Percentiles rank a stretch among this genome's conserved stretches.
phyloP scores from a whole-genome alignment of 2,797 vertebrate genomes.

The Xenopus petersii region DNA sequence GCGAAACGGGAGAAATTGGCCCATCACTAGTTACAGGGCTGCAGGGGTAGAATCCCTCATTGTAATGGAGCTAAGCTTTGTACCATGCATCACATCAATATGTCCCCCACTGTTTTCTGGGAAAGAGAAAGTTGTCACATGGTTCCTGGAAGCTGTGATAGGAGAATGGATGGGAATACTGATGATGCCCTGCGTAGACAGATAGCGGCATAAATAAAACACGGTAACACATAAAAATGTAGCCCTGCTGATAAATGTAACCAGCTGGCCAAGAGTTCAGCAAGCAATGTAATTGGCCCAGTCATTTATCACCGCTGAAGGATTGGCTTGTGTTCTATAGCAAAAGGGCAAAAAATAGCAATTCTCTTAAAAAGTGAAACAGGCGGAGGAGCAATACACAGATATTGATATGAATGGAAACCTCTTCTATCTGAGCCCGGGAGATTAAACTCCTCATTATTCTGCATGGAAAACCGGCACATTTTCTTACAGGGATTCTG shows the following conservation, averaged over 20 bases:
- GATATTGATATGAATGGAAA: not conserved
- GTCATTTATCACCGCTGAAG: constrained; percentile 22
- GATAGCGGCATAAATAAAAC: constrained; percentile 18
- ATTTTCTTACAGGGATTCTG: too few species aligned
- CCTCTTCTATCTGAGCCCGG: not conserved
- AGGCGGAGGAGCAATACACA: not conserved
- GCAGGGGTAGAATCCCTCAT: too few species aligned
- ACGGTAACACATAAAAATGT: not conserved
- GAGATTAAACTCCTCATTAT: not conserved
- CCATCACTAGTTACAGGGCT: too few species aligned
- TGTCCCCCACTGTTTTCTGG: too few species aligned
- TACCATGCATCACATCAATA: too few species aligned
- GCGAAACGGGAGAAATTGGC: too few species aligned
- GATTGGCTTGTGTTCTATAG: not conserved
- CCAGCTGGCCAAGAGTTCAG: constrained; percentile 11
- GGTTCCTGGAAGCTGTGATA: too few species aligned
- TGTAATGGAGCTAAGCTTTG: too few species aligned
- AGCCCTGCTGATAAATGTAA: not conserved
- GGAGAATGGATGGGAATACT: too few species aligned
- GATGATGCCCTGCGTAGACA: constrained; percentile 8
- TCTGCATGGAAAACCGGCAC: not conserved
- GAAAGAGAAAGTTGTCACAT: too few species aligned
- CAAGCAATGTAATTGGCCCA: constrained; percentile 1
- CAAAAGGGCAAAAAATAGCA: not conserved
- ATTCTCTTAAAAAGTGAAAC: not conserved